These are phyloP conservation scores for Pteromalus puparum DNA, from an alignment of 1,140 invertebrate species.

Conservation along the genomic window DNA sequence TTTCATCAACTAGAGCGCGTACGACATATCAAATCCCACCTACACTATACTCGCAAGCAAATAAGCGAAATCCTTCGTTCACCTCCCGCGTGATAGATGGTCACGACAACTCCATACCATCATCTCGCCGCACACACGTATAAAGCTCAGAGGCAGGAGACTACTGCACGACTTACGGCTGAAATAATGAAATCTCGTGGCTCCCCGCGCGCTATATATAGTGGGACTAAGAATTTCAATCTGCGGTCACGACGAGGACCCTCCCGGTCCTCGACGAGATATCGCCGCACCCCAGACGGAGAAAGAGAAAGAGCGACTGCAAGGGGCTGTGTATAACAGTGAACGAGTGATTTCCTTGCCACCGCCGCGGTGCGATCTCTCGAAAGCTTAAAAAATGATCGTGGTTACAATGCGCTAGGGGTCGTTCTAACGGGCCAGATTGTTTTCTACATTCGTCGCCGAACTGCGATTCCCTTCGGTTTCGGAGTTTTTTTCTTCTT, in stretches of 20 bases:
- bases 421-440: constrained; percentile 47
- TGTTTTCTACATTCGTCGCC: constrained; percentile 58
- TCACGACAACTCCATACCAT: constrained; percentile 39
- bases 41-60: neutral
- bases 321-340: neutral
- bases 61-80: constrained; percentile 25
- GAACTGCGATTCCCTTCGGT: constrained; percentile 51
- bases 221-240: constrained; percentile 74
- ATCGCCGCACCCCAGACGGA: constrained; percentile 60
- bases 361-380: constrained; percentile 56
- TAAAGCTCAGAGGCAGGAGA: neutral
- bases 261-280: constrained; percentile 58
- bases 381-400: constrained; percentile 70
- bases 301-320: neutral
- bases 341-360: constrained; percentile 68
- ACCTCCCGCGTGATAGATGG: constrained; percentile 60
- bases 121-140: too few species aligned
- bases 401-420: constrained; percentile 42
- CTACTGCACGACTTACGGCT: constrained; percentile 58
- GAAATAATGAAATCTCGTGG: constrained; percentile 73
- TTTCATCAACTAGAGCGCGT: neutral
- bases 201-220: constrained; percentile 40
- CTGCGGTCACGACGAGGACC: constrained; percentile 69
- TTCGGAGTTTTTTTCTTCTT: neutral
- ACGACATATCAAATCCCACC: neutral